Base-by-base conservation (phyloP, 2,113 vertebrate species). In the Passer montanus region DNA sequence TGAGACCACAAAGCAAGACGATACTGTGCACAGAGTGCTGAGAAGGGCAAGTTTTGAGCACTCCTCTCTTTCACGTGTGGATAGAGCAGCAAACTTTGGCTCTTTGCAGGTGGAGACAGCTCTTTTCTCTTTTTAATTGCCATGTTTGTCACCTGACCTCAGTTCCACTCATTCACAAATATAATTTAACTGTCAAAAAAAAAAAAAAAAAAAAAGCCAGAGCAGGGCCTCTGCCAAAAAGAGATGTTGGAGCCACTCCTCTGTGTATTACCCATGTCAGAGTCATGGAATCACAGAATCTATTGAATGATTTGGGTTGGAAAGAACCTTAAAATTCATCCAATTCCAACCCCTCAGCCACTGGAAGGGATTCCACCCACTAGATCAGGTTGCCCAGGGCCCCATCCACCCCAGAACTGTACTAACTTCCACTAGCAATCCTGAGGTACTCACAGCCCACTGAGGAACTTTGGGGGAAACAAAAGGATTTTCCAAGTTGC, bases 61-160 rank as follows among this genome's bases (percentile, higher is more conserved):
- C 12, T 43, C 3, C 30, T 62, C 30, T 50, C 13, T 41, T 11
- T 33, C 14, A 49, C 0, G 3, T 37, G 28, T n/a, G 15, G 27
- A 19, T 11, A 68, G 47, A 43, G 39, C 77, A 91, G 24, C 80
- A 87, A 59, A 70, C 14, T 20, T 21, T 5, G 33, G 20, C 26
- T 43, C 44, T 78, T 58, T 47, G 52, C 33, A 70, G 49, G 10
- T n/a, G 52, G 19, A 92, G 20, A 15, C 26, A 20, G 44, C 21
- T 27, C 37, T 43, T 59, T 94, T 86, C 46, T 24, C 2, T 9
- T 39, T 9, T 84, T 35, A 37, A 8, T 3, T 46, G 31, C 41
- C 15, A 3, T 28, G 13, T 26, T 16, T 28, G 10, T 60, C 72
- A 63, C 35, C 19, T 0, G 0, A 10, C 11, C 49, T 58, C 39